Base-by-base conservation (phyloP, 2,888 invertebrate species). In the Meganola albula region DNA sequence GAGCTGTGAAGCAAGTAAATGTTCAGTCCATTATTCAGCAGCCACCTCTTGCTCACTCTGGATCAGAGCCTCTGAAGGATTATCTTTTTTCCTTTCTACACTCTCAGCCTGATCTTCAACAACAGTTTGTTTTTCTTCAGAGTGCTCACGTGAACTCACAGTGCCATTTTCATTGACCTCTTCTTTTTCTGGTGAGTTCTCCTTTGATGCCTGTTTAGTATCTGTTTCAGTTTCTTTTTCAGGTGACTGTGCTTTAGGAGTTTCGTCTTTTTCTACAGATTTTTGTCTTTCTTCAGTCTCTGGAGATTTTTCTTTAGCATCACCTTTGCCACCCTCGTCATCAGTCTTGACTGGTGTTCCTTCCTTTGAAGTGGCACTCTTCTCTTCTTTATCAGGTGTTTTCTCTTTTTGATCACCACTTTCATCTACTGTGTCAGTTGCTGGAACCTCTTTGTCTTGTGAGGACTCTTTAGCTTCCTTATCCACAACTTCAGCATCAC, bases 131-230 rank as follows among this genome's bases (percentile, higher is more conserved):
- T 77, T 82, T 37, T 83, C 86, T 13, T 67, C 62, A 16, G 86
- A 87, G 22, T 70, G 70, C 29, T 82, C 83, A 29, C 79, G 82
- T 44, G 87, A 86, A 53, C 82, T 79, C 1, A 57, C 60, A 12
- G 76, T 66, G 18, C 85, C 86, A 58, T 85, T 84, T 51, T 75
- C 75, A 53, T 76, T 78, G 1, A 73, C 6, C 42, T 74, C 75
- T 2, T 63, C 71, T 32, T 66, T 67, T 13, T 62, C 70, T 6
- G 74, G 70, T n/a, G 74, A 24, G 63, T 47, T 66, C 54, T 75
- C 78, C 56, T 77, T 75, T 40, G 71, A 62, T 20, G 60, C 53
- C 31, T 62, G 54, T 55, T 63, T 61, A 32, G 69, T 48, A 61
- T 63, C 60, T 44, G 46, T 32, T 4, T 36, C 38, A n/a, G 29